Evolutionary conservation across 2,797 vertebrate species (phyloP).

Genomic region (Myiotriccus ornatus): DNA sequence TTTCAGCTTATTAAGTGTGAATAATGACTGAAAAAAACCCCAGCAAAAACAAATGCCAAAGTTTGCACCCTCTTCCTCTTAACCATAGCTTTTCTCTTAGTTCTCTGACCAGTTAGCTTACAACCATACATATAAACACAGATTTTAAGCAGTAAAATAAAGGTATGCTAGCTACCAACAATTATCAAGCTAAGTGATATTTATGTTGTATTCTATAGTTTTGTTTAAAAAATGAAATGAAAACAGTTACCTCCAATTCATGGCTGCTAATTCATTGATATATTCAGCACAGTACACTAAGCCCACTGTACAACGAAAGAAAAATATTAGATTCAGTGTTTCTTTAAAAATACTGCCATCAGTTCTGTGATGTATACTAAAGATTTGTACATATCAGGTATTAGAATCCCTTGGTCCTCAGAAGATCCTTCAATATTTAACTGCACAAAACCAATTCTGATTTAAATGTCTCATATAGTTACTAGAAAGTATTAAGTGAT

Average conservation of each 20-base stretch:
- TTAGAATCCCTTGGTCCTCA: background rate
- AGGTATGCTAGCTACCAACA: background rate
- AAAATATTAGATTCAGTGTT: background rate
- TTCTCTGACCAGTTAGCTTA: background rate
- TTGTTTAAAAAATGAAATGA: background rate
- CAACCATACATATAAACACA: background rate
- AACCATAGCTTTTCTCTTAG: background rate
- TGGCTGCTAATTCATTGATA: slow-evolving; percentile 91
- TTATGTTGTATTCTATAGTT: background rate
- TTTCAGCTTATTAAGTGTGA: background rate
- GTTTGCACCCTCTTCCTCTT: background rate
- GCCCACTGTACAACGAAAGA: slow-evolving; percentile 73
- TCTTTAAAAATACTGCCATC: background rate
- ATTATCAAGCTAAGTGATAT: background rate
- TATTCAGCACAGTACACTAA: slow-evolving; percentile 91
- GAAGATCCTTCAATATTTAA: background rate
- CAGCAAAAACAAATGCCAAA: background rate
- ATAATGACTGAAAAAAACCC: background rate
- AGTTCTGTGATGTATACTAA: background rate
- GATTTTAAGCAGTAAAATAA: background rate
- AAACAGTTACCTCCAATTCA: slow-evolving; percentile 89
- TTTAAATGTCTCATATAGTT: background rate
- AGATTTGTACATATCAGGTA: background rate
- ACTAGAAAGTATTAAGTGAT: background rate
- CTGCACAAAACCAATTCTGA: background rate